Evolutionary conservation across 2,113 vertebrate species (phyloP).

Genomic region (Notechis scutatus): DNA sequence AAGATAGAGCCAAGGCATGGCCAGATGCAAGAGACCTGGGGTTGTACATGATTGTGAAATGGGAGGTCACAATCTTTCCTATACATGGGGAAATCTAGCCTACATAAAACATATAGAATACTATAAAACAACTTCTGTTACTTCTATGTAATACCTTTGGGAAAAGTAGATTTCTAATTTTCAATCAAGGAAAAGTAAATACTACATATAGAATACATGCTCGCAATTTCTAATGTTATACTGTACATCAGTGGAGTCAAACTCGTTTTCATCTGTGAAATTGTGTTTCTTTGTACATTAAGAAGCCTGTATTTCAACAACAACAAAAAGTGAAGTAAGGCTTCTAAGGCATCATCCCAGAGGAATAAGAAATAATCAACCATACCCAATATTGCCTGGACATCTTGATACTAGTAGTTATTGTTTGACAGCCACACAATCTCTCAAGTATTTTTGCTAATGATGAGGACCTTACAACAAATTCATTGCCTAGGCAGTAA

Average conservation of each 20-base stretch:
- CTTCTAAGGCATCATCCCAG: conserved; percentile 3
- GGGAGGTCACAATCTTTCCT: background rate
- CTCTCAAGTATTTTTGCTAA: conserved; percentile 63
- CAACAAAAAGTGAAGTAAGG: background rate
- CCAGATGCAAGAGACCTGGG: background rate
- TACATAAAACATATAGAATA: background rate
- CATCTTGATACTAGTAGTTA: conserved; percentile 51
- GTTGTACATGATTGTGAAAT: background rate
- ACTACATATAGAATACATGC: background rate
- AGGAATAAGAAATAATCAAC: conserved; percentile 42
- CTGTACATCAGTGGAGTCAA: too few relatives aligned
- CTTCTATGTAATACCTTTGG: conserved; percentile 21
- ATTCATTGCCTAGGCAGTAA: conserved; percentile 29
- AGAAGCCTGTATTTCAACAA: background rate
- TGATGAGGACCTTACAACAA: conserved; percentile 36
- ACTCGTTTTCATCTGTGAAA: background rate
- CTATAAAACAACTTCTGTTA: conserved; percentile 1
- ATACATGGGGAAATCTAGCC: background rate
- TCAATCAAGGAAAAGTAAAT: conserved; percentile 7
- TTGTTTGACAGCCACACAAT: conserved; percentile 43
- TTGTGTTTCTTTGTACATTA: background rate
- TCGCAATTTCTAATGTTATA: background rate
- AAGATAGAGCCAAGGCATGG: background rate
- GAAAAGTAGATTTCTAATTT: conserved; percentile 17
- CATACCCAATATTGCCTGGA: conserved; percentile 42